Evolutionary conservation across 2,888 invertebrate species (phyloP), one percentile per base, ranked within the genome.

Genomic region (Andrena praecox): DNA sequence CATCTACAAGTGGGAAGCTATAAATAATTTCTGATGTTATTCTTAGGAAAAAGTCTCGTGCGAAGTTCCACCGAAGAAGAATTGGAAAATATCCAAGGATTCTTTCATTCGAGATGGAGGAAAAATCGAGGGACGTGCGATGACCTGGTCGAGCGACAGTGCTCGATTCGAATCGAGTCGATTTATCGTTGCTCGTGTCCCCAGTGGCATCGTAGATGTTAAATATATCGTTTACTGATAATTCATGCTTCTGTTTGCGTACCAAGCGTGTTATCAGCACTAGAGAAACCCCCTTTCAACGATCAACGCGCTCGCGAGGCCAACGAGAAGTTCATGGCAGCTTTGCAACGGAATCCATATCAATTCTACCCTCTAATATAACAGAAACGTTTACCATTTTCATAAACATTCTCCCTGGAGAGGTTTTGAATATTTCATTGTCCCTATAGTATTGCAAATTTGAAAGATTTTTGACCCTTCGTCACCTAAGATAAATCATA

Each of bases 161-260:
- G 24, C 60, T n/a, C 29, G 60, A 60, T 60, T 29, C 27, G 60
- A 60, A 60, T 60, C 60, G 29, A 60, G 16, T 6, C 29, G 27
- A 60, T 60, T 60, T 60, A 60, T 60, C 60, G 29, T 60, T 54
- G 20, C 54, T 29, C 60, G 7, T 20, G 27, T 60, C 29, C 29
- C 29, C 60, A 29, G 60, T 16, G 29, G 29, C 29, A 60, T 60
- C 60, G 10, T 27, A 60, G 60, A 29, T 60, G 29, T 60, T 60
- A 60, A 29, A 60, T 60, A 60, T 60, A 60, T 60, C 60, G 29
- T 29, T 29, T 29, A 16, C 29, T 29, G 60, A 60, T 60, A 60
- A 60, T 29, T 60, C 60, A 16, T 31, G 29, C n/a, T 31, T 60
- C 60, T 60, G 60, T 60, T 60, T 60, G 29, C 60, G 29, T 60